Conservation (phyloP, 2,888 invertebrate genomes). For the Cheilosia pagana region DNA sequence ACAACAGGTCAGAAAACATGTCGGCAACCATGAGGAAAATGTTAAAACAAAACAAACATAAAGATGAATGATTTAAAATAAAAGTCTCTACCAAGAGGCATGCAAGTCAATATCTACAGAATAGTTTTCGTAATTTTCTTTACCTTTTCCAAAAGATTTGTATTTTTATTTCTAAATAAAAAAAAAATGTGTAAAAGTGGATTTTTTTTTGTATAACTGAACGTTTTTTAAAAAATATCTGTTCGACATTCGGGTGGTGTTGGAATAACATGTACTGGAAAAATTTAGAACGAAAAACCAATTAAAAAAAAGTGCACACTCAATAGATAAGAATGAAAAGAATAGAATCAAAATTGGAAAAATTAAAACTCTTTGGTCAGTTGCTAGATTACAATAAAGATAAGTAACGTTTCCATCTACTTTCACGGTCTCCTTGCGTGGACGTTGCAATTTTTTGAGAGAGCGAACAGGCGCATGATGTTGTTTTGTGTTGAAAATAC, state of each 20-base stretch:
- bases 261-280: slow-evolving; percentile 83
- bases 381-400: too few relatives aligned
- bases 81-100: slow-evolving; percentile 39
- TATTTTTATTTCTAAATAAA: slow-evolving; percentile 31
- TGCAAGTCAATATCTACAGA: slow-evolving; percentile 43
- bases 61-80: not conserved
- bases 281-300: slow-evolving; percentile 73
- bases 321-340: slow-evolving; percentile 17
- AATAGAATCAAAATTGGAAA: too few relatives aligned
- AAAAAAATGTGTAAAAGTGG: slow-evolving; percentile 65
- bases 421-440: too few relatives aligned
- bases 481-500: too few relatives aligned
- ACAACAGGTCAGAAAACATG: not conserved
- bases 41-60: not conserved
- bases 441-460: too few relatives aligned
- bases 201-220: slow-evolving; percentile 50
- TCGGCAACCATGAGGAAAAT: not conserved
- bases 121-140: slow-evolving; percentile 17
- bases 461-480: too few relatives aligned
- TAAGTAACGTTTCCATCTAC: too few relatives aligned
- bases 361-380: too few relatives aligned
- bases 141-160: slow-evolving; percentile 51
- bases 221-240: slow-evolving; percentile 80
- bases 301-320: slow-evolving; percentile 32
- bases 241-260: slow-evolving; percentile 80